Conservation (phyloP, 2,113 vertebrate species). For the Stomatorhinus ivindoensis region DNA sequence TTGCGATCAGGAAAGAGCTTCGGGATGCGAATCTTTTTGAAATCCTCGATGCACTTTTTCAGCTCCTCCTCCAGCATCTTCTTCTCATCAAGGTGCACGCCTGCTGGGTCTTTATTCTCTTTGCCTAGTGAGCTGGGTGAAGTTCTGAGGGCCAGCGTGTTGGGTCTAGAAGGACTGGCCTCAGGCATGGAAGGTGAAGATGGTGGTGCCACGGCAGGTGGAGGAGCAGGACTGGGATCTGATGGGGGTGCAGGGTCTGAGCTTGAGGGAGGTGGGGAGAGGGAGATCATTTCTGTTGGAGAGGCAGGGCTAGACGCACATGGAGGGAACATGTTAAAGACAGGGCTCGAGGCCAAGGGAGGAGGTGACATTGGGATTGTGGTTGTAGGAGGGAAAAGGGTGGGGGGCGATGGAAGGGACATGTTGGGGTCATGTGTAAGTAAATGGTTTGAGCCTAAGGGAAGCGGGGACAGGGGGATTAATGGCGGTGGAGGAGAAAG, state of each 20-base stretch:
- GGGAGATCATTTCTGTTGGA: not conserved
- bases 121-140: constrained; percentile 40
- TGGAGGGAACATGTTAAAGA: not conserved
- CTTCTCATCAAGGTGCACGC: constrained; percentile 49
- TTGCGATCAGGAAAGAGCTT: constrained; percentile 64
- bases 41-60: constrained; percentile 67
- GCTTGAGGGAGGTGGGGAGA: not conserved
- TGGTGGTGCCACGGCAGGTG: not conserved
- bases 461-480: not conserved
- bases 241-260: not conserved
- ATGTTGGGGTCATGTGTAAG: not conserved
- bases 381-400: not conserved
- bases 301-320: not conserved
- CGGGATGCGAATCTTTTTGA: constrained; percentile 61
- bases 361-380: not conserved
- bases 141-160: constrained; percentile 51
- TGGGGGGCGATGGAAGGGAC: not conserved
- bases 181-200: not conserved
- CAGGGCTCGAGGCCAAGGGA: not conserved
- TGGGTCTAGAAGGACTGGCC: constrained; percentile 47
- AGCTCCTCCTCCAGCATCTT: constrained; percentile 63
- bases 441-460: not conserved
- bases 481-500: constrained; percentile 16
- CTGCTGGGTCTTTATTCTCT: constrained; percentile 49
- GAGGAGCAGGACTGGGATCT: not conserved